Conservation (phyloP, 2,113 vertebrate species). For the Phyllostomus discolor region DNA sequence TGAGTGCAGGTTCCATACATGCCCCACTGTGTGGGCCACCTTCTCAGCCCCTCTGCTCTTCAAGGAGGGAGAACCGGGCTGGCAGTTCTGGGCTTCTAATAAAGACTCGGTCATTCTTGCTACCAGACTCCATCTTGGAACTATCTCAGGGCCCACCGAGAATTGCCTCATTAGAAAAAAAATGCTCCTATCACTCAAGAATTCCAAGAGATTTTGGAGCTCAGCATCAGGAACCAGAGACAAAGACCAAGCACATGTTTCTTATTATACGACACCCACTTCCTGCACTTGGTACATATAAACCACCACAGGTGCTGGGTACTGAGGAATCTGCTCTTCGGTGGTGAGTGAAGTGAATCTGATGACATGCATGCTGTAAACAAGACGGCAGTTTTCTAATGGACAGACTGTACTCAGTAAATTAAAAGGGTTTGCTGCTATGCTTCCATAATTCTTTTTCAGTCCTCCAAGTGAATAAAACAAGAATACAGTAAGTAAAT, state of each 20-base stretch:
- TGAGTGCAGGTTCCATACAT: too few relatives aligned
- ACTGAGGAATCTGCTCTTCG: neutral
- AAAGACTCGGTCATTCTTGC: neutral
- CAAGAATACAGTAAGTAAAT: constrained; percentile 54
- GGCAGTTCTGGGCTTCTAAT: neutral
- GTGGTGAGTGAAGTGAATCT: neutral
- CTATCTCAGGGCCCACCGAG: neutral
- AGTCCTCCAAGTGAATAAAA: constrained; percentile 51
- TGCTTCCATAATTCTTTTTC: constrained; percentile 58
- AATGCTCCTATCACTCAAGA: neutral
- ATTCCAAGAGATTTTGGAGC: neutral
- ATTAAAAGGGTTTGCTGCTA: constrained; percentile 45
- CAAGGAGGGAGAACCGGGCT: fast-evolving
- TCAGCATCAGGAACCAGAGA: neutral
- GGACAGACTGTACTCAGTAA: neutral
- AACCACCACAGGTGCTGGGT: neutral
- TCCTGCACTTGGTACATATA: neutral
- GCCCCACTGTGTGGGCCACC: fast-evolving
- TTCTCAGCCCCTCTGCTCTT: neutral
- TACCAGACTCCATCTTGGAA: neutral
- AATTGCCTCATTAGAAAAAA: neutral
- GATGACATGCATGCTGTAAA: constrained; percentile 10
- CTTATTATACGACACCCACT: neutral
- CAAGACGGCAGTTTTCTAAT: constrained; percentile 47
- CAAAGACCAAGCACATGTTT: neutral